These are phyloP conservation scores for Tylochromis polylepis DNA, from an alignment of 2,113 vertebrate genomes.

Conservation along the genomic window DNA sequence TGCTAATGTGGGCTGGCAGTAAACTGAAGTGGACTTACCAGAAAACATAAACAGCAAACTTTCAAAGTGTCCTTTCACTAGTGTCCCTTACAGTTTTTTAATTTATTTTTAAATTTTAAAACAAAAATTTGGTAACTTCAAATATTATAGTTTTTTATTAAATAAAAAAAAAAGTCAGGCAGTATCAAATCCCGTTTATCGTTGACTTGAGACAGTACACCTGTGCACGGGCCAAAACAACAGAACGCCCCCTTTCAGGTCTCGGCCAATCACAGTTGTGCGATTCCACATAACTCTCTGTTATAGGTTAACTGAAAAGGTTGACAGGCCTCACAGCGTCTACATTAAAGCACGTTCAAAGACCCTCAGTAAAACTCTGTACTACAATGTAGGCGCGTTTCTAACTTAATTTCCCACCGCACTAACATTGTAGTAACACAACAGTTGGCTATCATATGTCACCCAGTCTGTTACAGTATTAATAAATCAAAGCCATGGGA, in stretches of 20 bases:
- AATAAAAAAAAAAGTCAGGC: background rate
- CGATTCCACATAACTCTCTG: background rate
- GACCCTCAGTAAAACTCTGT: background rate
- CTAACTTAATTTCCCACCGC: background rate
- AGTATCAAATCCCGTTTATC: background rate
- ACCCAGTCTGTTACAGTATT: background rate
- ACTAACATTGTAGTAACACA: background rate
- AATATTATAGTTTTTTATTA: background rate
- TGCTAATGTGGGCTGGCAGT: background rate
- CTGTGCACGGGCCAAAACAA: background rate
- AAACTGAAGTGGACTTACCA: background rate
- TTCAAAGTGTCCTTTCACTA: background rate
- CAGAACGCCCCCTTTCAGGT: background rate
- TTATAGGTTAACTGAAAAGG: background rate
- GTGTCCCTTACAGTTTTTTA: background rate
- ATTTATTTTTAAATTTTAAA: background rate
- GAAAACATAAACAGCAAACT: background rate
- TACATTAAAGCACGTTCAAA: background rate
- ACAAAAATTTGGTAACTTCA: rapidly evolving
- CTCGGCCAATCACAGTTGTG: background rate
- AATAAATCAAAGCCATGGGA: background rate
- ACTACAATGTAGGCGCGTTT: background rate
- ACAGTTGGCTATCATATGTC: background rate
- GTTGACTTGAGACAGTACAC: background rate
- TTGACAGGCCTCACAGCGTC: background rate